Evolutionary conservation across 2,797 vertebrate species (phyloP).

Genomic region (Coracias cyanogaster): DNA sequence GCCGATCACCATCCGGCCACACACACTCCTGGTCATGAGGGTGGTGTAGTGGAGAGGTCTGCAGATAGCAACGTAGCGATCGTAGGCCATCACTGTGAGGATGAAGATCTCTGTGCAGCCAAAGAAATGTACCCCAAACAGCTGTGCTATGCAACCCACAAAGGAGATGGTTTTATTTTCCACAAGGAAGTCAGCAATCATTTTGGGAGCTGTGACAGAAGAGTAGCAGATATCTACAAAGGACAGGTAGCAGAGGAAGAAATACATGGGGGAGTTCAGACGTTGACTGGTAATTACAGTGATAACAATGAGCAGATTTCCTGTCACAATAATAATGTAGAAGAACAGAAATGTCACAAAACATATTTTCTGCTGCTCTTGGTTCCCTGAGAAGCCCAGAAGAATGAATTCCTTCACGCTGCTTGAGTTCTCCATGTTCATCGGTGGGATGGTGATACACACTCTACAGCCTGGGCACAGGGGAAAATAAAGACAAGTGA

Average conservation of each 20-base stretch:
- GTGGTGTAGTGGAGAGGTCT: conserved; percentile 39
- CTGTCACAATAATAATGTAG: not conserved
- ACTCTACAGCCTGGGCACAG: not conserved
- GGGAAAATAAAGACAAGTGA: not conserved
- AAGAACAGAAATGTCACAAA: not conserved
- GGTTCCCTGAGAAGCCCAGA: not conserved
- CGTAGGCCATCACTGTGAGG: conserved; percentile 63
- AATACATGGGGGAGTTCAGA: conserved; percentile 65
- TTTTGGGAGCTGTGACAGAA: conserved; percentile 40
- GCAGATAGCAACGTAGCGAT: conserved; percentile 54
- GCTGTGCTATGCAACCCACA: conserved; percentile 37
- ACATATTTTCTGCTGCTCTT: not conserved
- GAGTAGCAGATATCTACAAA: conserved; percentile 63
- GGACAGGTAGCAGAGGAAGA: conserved; percentile 63
- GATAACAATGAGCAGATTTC: conserved; percentile 24
- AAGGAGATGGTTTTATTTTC: conserved; percentile 65
- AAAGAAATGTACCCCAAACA: conserved; percentile 62
- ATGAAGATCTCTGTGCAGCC: conserved; percentile 72
- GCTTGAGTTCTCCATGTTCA: not conserved
- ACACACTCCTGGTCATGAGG: not conserved
- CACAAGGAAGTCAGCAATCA: conserved; percentile 26
- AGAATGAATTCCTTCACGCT: conserved; percentile 1
- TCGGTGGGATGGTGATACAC: accelerated
- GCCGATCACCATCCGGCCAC: not conserved
- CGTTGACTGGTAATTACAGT: not conserved